Evolutionary conservation across 2,113 vertebrate species (phyloP).

Genomic region (Indicator indicator): DNA sequence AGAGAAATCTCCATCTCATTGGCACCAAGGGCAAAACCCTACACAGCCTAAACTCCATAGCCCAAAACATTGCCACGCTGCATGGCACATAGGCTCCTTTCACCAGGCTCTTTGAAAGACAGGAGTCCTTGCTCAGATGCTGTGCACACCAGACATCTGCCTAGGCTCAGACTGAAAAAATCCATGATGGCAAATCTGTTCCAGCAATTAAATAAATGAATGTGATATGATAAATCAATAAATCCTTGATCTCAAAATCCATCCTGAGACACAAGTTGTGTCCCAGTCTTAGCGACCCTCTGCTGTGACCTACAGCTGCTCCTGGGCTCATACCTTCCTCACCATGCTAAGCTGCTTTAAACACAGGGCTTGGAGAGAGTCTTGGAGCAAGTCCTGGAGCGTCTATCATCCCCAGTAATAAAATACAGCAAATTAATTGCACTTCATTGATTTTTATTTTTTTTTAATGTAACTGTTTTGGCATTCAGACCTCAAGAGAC

Average conservation of each 20-base stretch:
- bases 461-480: conserved; percentile 58
- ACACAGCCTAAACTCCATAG: background rate
- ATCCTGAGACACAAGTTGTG: accelerated
- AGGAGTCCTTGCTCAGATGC: background rate
- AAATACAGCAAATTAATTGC: conserved; percentile 59
- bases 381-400: background rate
- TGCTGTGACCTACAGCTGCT: conserved; percentile 1
- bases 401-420: conserved; percentile 6
- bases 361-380: background rate
- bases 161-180: background rate
- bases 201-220: background rate
- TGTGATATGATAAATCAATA: too few relatives aligned
- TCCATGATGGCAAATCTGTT: background rate
- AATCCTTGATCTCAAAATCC: background rate
- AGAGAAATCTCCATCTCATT: background rate
- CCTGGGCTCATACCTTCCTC: background rate
- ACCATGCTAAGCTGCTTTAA: background rate
- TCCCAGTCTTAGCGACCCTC: background rate
- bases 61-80: background rate
- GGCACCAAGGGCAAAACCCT: background rate
- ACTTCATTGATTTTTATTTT: conserved; percentile 56
- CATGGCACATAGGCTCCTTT: accelerated
- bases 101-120: background rate
- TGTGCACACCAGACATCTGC: background rate
- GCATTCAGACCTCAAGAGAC: background rate